Evolutionary conservation across 2,113 vertebrate genomes (phyloP), one percentile per base, ranked within the genome.

Genomic region (Pteronura brasiliensis): DNA sequence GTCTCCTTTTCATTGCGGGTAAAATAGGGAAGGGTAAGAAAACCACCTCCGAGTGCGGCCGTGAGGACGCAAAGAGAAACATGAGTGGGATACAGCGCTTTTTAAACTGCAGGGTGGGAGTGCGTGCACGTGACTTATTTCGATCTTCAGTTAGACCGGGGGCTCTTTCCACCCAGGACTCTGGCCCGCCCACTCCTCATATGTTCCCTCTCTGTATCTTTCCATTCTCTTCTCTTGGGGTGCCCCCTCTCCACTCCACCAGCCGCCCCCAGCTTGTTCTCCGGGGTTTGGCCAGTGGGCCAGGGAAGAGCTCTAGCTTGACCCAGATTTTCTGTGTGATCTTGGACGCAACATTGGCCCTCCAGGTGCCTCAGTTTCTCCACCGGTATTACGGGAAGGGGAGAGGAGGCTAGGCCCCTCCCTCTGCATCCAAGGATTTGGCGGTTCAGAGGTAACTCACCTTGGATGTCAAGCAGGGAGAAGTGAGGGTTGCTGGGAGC

Each of bases 381-480:
- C 65, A 25, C 21, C 52, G 23, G 2, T 31, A 31, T 44, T 5
- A 4, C 0, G 47, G 55, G 21, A 76, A 36, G 77, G 72, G 36
- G n/a, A 9, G 6, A 44, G 36, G 17, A 31, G 29, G 8, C 34
- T 13, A 25, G 69, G n/a, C 13, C 44, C 25, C 59, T 36, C 39
- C 61, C 42, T 79, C n/a, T 7, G 9, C 21, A 36, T 29, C 39
- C 82, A 31, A 42, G n/a, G 79, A 7, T 15, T 44, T 65, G 77
- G 39, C 3, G 79, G 81, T 9, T 69, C 57, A 67, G 42, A 80
- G 61, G 65, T 29, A 25, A 67, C 99, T 99, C 98, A 99, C 99
- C 99, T 99, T 99, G 99, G 94, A 99, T 98, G 91, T 99, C 99
- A 97, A 99, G 99, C 93, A 99, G 98, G 72, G 99, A 99, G 98